Conservation (phyloP, 2,888 invertebrate genomes). For the Macrophya annulata region DNA sequence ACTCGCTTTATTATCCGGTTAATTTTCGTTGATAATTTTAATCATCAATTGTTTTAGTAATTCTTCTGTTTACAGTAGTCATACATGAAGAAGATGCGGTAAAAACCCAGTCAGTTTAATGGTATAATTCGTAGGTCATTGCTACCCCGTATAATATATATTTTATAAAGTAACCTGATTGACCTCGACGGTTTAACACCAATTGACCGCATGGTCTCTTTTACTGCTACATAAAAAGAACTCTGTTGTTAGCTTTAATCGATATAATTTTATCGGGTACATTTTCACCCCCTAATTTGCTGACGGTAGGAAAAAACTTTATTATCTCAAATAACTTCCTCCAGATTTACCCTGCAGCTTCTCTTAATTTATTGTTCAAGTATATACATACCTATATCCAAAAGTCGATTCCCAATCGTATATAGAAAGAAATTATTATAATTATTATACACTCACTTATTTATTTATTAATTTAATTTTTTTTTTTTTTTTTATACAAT, state of each 20-base stretch:
- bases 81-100: not conserved
- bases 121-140: conserved; percentile 50
- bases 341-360: not conserved
- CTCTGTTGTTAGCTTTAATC: conserved; percentile 32
- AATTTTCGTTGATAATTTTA: not conserved
- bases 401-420: not conserved
- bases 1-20: not conserved
- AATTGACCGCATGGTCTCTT: conserved; percentile 65
- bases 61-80: not conserved
- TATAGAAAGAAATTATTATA: not conserved
- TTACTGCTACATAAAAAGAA: not conserved
- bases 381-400: not conserved
- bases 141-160: conserved; percentile 46
- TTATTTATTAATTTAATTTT: not conserved
- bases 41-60: not conserved
- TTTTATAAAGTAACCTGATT: conserved; percentile 65
- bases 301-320: conserved; percentile 2
- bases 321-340: not conserved
- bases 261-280: conserved; percentile 40
- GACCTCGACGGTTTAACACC: conserved; percentile 71
- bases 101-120: conserved; percentile 1
- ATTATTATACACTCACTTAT: not conserved
- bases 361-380: not conserved
- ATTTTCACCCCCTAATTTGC: conserved; percentile 25
- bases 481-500: not conserved